A percentile compares a stretch with the other conserved stretches of the same genome.
Evolutionary conservation across 2,888 invertebrate species (phyloP).

Genomic region (Nomada fucata): DNA sequence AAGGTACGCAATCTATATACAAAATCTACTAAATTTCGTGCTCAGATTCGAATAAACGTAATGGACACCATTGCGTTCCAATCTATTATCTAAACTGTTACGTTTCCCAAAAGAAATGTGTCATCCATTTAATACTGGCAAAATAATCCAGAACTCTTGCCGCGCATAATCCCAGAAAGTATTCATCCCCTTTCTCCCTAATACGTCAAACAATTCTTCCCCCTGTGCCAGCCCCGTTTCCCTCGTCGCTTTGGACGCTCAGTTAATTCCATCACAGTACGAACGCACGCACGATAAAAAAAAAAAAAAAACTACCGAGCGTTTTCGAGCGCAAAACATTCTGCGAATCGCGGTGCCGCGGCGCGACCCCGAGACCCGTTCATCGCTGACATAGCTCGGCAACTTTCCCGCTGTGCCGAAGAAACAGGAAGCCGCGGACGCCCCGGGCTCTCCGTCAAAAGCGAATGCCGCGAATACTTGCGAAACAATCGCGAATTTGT

Average conservation of each 20-base stretch:
- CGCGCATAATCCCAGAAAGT: too few species aligned
- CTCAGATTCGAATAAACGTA: too few species aligned
- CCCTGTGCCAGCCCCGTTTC: neutral
- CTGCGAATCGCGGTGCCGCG: slow-evolving; percentile 15
- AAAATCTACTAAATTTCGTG: too few species aligned
- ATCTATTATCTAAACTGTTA: too few species aligned
- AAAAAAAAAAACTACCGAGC: neutral
- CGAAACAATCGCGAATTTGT: slow-evolving; percentile 48
- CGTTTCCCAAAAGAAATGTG: too few species aligned
- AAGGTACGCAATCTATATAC: too few species aligned
- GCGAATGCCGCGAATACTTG: slow-evolving; percentile 46
- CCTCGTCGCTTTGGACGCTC: neutral
- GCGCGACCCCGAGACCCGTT: neutral
- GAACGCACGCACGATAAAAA: neutral
- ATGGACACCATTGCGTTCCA: too few species aligned
- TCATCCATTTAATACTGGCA: too few species aligned
- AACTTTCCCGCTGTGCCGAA: slow-evolving; percentile 33
- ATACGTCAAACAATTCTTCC: neutral
- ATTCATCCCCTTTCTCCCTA: neutral
- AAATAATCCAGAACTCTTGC: too few species aligned
- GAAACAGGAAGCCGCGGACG: slow-evolving; percentile 29
- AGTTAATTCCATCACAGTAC: slow-evolving; percentile 1
- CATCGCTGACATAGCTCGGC: slow-evolving; percentile 41
- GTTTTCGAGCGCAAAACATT: slow-evolving; percentile 19
- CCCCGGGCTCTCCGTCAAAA: slow-evolving; percentile 13